These are phyloP conservation scores for Bubo bubo DNA, from an alignment of 2,113 vertebrate genomes.

Conservation along the genomic window DNA sequence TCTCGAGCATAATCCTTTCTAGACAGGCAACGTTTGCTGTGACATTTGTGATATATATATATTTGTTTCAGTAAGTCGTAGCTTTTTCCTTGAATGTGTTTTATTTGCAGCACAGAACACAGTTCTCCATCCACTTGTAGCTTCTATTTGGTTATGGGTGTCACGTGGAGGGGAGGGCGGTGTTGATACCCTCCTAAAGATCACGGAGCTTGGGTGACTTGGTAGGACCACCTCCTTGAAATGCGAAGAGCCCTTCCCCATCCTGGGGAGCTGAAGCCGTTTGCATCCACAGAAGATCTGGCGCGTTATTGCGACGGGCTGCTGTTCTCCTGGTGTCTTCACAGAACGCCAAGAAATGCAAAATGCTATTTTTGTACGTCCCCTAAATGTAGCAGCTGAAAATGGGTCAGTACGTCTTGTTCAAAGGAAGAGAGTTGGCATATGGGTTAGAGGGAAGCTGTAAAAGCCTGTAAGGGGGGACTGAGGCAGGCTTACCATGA, in stretches of 20 bases:
- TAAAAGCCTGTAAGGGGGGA: not conserved
- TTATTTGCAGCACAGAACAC: not conserved
- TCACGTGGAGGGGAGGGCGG: fast-evolving
- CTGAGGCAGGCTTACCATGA: not conserved
- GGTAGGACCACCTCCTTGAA: not conserved
- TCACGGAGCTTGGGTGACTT: not conserved
- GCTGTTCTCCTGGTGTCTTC: not conserved
- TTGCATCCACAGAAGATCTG: not conserved
- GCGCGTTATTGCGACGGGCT: fast-evolving
- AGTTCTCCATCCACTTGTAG: not conserved
- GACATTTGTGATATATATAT: not conserved
- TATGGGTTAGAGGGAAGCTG: not conserved
- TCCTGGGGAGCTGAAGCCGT: not conserved
- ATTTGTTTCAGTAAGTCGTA: not conserved
- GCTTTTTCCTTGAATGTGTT: not conserved
- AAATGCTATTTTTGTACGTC: not conserved
- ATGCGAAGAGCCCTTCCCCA: not conserved
- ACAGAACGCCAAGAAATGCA: not conserved
- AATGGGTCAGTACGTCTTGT: not conserved
- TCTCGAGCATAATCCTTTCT: not conserved
- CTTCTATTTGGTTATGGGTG: not conserved
- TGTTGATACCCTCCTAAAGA: not conserved
- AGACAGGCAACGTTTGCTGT: not conserved
- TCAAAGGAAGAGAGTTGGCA: not conserved
- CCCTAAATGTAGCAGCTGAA: not conserved